phyloP scores from a whole-genome alignment of 2,797 vertebrate species.

The Saxicola maurus region DNA sequence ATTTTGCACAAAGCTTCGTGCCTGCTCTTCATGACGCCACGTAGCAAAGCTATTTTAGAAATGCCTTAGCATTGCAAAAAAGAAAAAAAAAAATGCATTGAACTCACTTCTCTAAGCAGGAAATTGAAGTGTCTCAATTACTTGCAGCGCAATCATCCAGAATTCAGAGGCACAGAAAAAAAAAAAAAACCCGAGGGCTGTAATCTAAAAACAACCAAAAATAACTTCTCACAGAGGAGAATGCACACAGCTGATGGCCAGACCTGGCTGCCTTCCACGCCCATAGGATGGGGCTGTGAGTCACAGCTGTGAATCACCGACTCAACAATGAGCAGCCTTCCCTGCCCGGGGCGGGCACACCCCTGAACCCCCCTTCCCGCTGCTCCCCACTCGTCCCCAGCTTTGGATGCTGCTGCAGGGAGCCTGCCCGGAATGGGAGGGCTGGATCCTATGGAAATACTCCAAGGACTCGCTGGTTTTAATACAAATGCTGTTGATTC shows the following conservation, averaged over 20 bases:
- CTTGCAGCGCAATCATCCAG: slow-evolving; percentile 22
- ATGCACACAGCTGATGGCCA: slow-evolving; percentile 39
- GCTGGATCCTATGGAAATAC: slow-evolving; percentile 21
- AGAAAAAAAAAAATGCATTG: background rate
- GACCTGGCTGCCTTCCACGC: background rate
- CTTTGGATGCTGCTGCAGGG: background rate
- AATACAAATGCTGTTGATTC: background rate
- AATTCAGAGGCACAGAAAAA: slow-evolving; percentile 20
- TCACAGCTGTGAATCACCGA: slow-evolving; percentile 12
- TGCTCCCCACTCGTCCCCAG: rapidly evolving
- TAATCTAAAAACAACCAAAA: slow-evolving; percentile 41
- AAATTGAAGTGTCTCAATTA: slow-evolving; percentile 40
- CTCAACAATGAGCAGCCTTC: background rate
- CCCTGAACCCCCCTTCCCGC: background rate
- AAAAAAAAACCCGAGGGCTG: background rate
- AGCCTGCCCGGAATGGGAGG: background rate
- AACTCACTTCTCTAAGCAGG: slow-evolving; percentile 1
- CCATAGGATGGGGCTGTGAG: background rate
- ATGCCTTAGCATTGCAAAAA: slow-evolving; percentile 5
- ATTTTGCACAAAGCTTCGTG: background rate
- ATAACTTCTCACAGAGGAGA: background rate
- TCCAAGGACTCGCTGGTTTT: background rate
- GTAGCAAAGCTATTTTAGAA: slow-evolving; percentile 3
- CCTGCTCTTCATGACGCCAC: background rate
- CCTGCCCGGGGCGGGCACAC: background rate